These are phyloP conservation scores for Gobio occitaniae DNA, from an alignment of 2,797 vertebrate genomes.

Conservation along the genomic window DNA sequence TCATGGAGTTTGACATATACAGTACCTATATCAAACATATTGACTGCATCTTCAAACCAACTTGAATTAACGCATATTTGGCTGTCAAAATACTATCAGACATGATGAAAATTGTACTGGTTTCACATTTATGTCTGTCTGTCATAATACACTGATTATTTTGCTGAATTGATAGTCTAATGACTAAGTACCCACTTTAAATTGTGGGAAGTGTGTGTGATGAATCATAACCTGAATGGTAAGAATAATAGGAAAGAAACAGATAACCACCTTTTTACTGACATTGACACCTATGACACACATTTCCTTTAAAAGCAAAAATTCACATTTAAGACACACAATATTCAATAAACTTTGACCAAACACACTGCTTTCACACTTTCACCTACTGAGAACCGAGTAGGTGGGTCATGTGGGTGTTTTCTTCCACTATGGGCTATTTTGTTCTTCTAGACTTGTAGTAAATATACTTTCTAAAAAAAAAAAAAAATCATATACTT, in stretches of 20 bases:
- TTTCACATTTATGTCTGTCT: background rate
- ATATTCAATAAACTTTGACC: background rate
- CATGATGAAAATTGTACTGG: background rate
- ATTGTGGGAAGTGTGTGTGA: background rate
- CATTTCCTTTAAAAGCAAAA: slow-evolving; percentile 1
- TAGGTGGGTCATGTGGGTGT: background rate
- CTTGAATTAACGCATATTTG: background rate
- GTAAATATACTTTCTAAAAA: background rate
- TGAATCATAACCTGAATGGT: slow-evolving; percentile 17
- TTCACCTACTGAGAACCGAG: background rate
- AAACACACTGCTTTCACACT: background rate
- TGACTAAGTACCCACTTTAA: background rate
- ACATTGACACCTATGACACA: slow-evolving; percentile 19
- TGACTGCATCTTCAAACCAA: background rate
- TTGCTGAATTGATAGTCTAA: background rate
- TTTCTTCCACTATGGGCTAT: background rate
- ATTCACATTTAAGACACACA: background rate
- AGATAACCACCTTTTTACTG: background rate
- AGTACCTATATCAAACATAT: background rate
- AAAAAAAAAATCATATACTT: background rate
- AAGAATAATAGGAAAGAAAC: background rate
- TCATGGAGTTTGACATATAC: background rate
- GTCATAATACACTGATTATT: background rate
- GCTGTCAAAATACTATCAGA: background rate
- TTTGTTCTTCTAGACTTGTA: background rate